phyloP scores from a whole-genome alignment of 1,140 invertebrate species.

The Dendrolimus kikuchii region DNA sequence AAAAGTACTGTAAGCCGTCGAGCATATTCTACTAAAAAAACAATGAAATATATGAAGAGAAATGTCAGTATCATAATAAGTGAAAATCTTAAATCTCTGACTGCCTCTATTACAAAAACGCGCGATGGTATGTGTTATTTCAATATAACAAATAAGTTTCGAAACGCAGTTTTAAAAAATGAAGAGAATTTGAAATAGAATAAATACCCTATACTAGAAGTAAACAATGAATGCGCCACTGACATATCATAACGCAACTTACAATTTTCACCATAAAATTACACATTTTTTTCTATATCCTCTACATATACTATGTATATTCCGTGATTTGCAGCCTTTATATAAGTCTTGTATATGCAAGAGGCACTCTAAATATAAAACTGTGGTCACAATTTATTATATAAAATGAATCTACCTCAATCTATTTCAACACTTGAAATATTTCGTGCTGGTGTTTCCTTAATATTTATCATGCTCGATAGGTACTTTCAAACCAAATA shows the following conservation, averaged over 20 bases:
- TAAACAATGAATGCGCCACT: constrained; percentile 23
- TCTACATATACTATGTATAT: constrained; percentile 71
- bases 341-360: constrained; percentile 74
- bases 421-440: constrained; percentile 52
- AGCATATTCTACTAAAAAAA: no score
- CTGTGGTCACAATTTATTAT: constrained; percentile 70
- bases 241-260: constrained; percentile 70
- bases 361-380: constrained; percentile 74
- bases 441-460: constrained; percentile 57
- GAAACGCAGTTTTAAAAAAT: no score
- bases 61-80: no score
- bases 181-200: no score
- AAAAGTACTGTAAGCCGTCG: no score
- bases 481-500: constrained; percentile 47
- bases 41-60: no score
- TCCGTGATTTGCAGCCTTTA: constrained; percentile 73
- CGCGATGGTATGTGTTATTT: no score
- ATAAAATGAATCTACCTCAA: constrained; percentile 64
- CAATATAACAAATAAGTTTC: no score
- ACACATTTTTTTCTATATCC: constrained; percentile 59
- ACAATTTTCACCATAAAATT: constrained; percentile 71
- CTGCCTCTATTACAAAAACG: no score
- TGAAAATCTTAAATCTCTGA: no score
- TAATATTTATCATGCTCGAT: constrained; percentile 47
- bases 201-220: no score